Evolutionary conservation across 1,140 invertebrate genomes (phyloP), one percentile per base, ranked within the genome.

Genomic region (Drosophila prosaltans): DNA sequence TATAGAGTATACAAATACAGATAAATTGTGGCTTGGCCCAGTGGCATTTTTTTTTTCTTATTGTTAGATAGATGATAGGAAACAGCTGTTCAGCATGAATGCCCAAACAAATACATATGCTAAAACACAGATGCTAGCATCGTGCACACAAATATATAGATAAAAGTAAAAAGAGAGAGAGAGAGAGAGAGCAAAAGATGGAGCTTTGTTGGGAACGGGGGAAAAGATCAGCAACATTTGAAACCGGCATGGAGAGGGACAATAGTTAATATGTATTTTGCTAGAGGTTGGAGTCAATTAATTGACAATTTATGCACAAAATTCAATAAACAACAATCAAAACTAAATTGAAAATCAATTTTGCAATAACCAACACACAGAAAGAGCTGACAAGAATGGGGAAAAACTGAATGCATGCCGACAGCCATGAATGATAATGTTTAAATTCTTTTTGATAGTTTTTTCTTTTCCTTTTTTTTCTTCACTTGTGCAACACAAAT

Each of bases 21-120:
- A 36, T 36, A 36, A 36, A 36, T 36, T 36, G 32, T 36, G 4
- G 28, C 28, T 30, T 36, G 32, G 32, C 32, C 32, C 32, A 36
- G 3, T 36, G 5, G 43, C 24, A 9, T 41, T 48, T 70, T 55
- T 70, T 55, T 51, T 63, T 30, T 61, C 72, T 21, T 32, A 55
- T 66, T 74, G 62, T 24, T 45, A 43, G 3, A 6, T 11, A 26
- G 40, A n/a, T 43, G 32, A 62, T 74, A 79, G 57, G 77, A 64
- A 88, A 89, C 84, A 88, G 83, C 83, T 86, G 82, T 86, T 86
- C 65, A 73, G 45, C 67, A 76, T 86, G 75, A 74, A 63, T 74
- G 67, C 67, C 63, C 57, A 70, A 26, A 68, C 59, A 45, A 9
- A 66, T 32, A 21, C 41, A 21, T 26, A 51, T 39, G 21, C 8